A percentile compares a stretch with the other conserved stretches of the same genome.
Conservation (phyloP, 2,888 invertebrate species). For the Melinaea menophilus region DNA sequence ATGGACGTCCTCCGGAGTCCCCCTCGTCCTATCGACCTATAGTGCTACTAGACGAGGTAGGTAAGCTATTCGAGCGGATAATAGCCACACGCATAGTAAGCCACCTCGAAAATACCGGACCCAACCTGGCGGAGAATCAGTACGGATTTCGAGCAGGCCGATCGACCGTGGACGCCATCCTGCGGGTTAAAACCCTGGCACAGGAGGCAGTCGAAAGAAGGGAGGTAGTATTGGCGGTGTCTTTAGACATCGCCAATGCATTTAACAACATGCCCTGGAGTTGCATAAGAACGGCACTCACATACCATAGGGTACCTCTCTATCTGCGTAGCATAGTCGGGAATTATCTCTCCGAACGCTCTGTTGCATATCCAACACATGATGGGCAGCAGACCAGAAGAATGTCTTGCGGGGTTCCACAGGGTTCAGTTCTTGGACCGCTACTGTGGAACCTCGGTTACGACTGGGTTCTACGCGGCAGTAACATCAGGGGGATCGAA, state of each 20-base stretch:
- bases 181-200: slow-evolving; percentile 10
- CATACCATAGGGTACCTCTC: slow-evolving; percentile 27
- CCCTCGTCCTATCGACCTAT: too few relatives aligned
- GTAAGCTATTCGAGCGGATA: slow-evolving; percentile 23
- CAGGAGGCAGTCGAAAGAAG: slow-evolving; percentile 21
- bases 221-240: slow-evolving; percentile 30
- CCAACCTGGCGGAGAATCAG: slow-evolving; percentile 6
- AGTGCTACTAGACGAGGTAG: too few relatives aligned
- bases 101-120: slow-evolving; percentile 21
- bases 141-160: not conserved
- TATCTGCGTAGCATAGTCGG: slow-evolving; percentile 16
- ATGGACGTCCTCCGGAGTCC: slow-evolving; percentile 13
- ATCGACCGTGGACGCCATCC: slow-evolving; percentile 22
- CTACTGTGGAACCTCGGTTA: too few relatives aligned
- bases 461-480: too few relatives aligned
- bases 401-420: too few relatives aligned
- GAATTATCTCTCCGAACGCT: too few relatives aligned
- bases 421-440: too few relatives aligned
- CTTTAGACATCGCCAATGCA: slow-evolving; percentile 33
- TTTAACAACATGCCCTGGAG: slow-evolving; percentile 35
- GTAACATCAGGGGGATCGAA: too few relatives aligned
- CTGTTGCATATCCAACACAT: too few relatives aligned
- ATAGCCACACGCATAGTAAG: slow-evolving; percentile 19
- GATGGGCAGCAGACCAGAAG: too few relatives aligned
- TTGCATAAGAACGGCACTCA: slow-evolving; percentile 30